phyloP scores from a whole-genome alignment of 1,140 invertebrate genomes.

The Tetragnatha versicolor region DNA sequence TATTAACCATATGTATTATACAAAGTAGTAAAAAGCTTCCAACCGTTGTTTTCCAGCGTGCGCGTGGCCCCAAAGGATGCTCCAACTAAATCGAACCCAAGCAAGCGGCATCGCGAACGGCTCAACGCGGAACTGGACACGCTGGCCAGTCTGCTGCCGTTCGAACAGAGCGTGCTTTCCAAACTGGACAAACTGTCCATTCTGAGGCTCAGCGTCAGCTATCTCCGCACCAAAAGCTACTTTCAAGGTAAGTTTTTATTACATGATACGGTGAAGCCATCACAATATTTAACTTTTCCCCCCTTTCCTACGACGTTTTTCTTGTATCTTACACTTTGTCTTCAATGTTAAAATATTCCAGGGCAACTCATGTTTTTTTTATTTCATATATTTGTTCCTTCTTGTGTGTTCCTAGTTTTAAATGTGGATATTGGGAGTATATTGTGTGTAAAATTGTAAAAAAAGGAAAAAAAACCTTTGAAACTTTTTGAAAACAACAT shows the following conservation, averaged over 20 bases:
- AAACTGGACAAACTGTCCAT: conserved; percentile 98
- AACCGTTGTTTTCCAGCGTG: conserved; percentile 74
- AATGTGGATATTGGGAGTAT: too few relatives aligned
- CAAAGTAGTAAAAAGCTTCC: neutral
- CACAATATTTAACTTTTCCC: too few relatives aligned
- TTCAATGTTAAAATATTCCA: too few relatives aligned
- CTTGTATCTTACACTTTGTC: too few relatives aligned
- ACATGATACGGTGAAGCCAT: neutral
- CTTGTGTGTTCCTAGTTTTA: too few relatives aligned
- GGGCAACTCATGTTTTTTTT: too few relatives aligned
- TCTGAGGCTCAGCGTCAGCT: conserved; percentile 94
- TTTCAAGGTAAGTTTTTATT: conserved; percentile 87
- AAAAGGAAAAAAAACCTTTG: too few relatives aligned
- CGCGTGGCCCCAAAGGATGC: conserved; percentile 95
- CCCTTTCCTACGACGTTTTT: too few relatives aligned
- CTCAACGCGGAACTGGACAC: conserved; percentile 98
- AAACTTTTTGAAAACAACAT: too few relatives aligned
- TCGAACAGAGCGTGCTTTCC: conserved; percentile 97
- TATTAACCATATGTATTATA: neutral
- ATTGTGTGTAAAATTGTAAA: too few relatives aligned
- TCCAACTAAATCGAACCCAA: conserved; percentile 98
- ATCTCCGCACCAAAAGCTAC: conserved; percentile 97
- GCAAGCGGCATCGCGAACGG: conserved; percentile 95
- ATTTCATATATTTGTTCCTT: too few relatives aligned
- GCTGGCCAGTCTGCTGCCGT: conserved; percentile 94